Evolutionary conservation across 2,113 vertebrate species (phyloP), one percentile per base, ranked within the genome.

Genomic region (Holacanthus passer): DNA sequence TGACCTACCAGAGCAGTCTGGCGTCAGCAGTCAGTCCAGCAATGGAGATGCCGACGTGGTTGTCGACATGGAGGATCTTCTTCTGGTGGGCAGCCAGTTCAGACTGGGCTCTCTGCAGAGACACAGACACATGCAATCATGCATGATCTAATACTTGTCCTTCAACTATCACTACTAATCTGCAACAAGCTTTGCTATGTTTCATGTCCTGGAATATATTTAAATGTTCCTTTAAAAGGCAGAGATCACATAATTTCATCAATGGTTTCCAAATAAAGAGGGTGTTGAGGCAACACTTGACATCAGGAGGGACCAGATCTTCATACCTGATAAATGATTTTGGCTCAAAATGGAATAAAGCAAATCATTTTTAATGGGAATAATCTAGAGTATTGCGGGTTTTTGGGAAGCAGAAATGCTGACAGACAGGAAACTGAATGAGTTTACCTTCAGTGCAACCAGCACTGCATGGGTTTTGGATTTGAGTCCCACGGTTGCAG

Each of bases 21-120:
- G 98, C 98, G 84, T 99, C 98, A 58, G 98, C 98, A 22, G 98
- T 99, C 62, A 99, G 97, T 66, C 98, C 98, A 64, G 98, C 98
- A 78, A 99, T 99, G 77, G 98, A 99, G 89, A 99, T 99, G 63
- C 98, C 98, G 56, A 99, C 94, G 87, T 99, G 98, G 94, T 96
- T 98, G 93, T 99, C 98, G 69, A 99, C 98, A n/a, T 99, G 95
- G 12, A 99, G 96, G 91, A 99, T 99, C 95, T 99, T 99, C 92
- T 99, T 99, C 96, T 99, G 98, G 92, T 99, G 98, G 73, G 98
- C 98, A 35, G 98, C 98, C 89, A 99, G 94, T 81, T 99, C 98
- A 88, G 98, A 99, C 93, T 99, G 98, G 67, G 98, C 98, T 93
- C 98, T 97, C 98, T 99, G 24, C 52, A 74, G 31, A 81, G 5